phyloP scores from a whole-genome alignment of 2,888 invertebrate genomes.

The Holacanthella duospinosa region DNA sequence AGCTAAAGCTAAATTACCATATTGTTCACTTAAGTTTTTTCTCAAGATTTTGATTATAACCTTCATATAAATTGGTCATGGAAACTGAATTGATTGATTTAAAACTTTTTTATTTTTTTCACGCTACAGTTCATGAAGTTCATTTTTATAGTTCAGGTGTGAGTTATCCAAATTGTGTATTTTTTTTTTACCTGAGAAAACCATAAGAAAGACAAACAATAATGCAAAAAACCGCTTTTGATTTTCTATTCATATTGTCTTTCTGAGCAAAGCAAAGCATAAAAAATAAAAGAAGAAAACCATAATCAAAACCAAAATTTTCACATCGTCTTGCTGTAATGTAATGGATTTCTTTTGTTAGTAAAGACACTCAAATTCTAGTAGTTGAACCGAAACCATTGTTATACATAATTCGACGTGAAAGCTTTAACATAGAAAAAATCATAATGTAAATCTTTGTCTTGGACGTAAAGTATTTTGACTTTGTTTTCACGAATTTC shows the following conservation, averaged over 20 bases:
- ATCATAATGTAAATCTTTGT: constrained; percentile 30
- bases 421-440: constrained; percentile 26
- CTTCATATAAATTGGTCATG: not conserved
- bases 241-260: too few relatives aligned
- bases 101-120: too few relatives aligned
- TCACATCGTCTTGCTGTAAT: not conserved
- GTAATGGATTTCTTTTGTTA: not conserved
- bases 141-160: too few relatives aligned
- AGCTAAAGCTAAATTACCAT: not conserved
- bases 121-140: too few relatives aligned
- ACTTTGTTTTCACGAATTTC: not conserved
- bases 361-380: not conserved
- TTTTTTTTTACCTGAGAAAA: too few relatives aligned
- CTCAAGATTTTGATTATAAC: not conserved
- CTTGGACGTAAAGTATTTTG: constrained; percentile 13
- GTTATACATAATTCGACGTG: constrained; percentile 18
- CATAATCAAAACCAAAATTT: not conserved
- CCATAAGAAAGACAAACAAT: too few relatives aligned
- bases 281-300: too few relatives aligned
- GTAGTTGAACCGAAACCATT: not conserved
- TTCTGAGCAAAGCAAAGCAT: too few relatives aligned
- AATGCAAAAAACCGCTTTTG: too few relatives aligned
- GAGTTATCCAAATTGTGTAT: too few relatives aligned
- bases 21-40: not conserved
- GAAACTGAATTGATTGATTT: not conserved